Base-by-base conservation (phyloP, 2,113 vertebrate genomes). In the Hucho hucho region DNA sequence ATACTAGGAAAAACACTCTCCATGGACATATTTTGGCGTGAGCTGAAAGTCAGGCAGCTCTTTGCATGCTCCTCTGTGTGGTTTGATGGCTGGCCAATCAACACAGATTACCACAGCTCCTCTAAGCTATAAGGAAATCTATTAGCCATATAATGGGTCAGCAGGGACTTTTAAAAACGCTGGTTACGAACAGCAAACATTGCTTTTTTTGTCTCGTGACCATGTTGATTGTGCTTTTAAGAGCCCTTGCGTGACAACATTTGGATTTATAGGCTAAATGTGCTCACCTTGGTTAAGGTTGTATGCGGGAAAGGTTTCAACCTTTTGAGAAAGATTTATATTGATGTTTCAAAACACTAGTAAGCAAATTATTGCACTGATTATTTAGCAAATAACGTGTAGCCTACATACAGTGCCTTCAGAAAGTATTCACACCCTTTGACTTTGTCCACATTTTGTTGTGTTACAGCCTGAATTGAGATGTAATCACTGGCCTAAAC, bases 81-180 rank as follows among this genome's bases (percentile, higher is more conserved):
- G 89, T 86, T 90, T 86, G 73, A 88, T 78, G 83, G 78, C 82
- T 89, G 73, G 16, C 73, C 81, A 83, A 83, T 73, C 76, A 87
- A 76, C 80, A 79, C 80, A 83, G 66, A 75, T 76, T 78, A 86
- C 75, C 77, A 78, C 87, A 74, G 69, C 72, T 76, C 81, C n/a
- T 84, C 29, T 67, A 67, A 61, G 70, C 77, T 74, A 79, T 73
- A 26, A 77, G 79, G 73, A 87, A 84, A 88, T 88, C 71, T 86
- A 84, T 85, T 83, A 86, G 73, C 75, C 78, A 78, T 78, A 79
- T 83, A 73, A 87, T 26, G 72, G 69, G 75, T 24, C 64, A 53
- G 5, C 26, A 32, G 64, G 78, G 81, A 68, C 47, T 63, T 77
- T 80, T 24, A 72, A 78, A 69, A 82, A 70, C 46, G 1, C 28